phyloP scores from a whole-genome alignment of 2,113 vertebrate genomes.

The Xiphophorus maculatus region DNA sequence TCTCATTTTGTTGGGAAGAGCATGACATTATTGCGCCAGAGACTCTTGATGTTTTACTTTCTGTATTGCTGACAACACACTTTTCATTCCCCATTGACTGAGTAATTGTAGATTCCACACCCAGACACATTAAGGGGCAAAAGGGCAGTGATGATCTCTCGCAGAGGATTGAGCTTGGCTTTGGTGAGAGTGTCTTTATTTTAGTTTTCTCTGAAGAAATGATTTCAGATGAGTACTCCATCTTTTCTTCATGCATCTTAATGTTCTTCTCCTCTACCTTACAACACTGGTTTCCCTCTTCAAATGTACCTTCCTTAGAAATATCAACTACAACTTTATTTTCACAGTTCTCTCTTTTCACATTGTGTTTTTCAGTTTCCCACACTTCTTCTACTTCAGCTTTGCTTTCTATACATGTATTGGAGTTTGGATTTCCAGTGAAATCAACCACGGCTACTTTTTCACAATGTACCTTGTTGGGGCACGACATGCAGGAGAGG shows the following conservation, averaged over 20 bases:
- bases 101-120: background rate
- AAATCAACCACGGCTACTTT: slow-evolving; percentile 17
- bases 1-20: slow-evolving; percentile 31
- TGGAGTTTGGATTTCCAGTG: slow-evolving; percentile 6
- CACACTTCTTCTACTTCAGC: background rate
- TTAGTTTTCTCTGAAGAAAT: background rate
- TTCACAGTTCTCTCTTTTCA: background rate
- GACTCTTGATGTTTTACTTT: slow-evolving; percentile 10
- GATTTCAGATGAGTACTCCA: background rate
- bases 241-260: slow-evolving; percentile 16
- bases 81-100: slow-evolving; percentile 17
- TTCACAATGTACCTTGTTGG: slow-evolving; percentile 24
- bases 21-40: slow-evolving; percentile 11
- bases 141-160: slow-evolving; percentile 37
- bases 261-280: background rate
- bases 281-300: slow-evolving; percentile 4
- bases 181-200: background rate
- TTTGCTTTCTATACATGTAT: background rate
- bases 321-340: background rate
- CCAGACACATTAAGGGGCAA: slow-evolving; percentile 3
- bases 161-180: background rate
- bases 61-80: slow-evolving; percentile 13
- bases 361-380: slow-evolving; percentile 10
- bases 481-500: slow-evolving; percentile 19
- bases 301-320: slow-evolving; percentile 5